Conservation (phyloP, 2,888 invertebrate species). For the Acleris holmiana region DNA sequence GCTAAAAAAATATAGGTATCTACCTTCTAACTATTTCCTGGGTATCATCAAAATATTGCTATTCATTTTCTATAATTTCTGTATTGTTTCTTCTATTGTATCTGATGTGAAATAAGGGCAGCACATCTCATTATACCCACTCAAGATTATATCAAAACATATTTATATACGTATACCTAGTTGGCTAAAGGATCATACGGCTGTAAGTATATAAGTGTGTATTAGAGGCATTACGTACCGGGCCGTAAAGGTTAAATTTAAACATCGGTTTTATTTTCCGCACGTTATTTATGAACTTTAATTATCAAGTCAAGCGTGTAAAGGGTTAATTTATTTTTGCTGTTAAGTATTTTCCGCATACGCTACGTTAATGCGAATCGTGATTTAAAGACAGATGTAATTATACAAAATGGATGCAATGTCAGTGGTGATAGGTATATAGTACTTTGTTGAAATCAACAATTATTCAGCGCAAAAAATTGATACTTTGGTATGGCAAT, state of each 20-base stretch:
- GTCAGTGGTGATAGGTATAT: constrained; percentile 3
- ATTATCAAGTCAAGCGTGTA: constrained; percentile 46
- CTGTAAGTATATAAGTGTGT: neutral
- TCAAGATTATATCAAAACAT: no score
- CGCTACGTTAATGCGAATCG: constrained; percentile 32
- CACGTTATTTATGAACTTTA: constrained; percentile 46
- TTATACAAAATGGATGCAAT: constrained; percentile 29
- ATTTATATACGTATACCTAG: no score
- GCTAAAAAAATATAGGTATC: no score
- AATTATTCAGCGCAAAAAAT: no score
- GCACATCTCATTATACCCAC: no score
- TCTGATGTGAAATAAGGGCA: no score
- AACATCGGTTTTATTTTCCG: constrained; percentile 47
- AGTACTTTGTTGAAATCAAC: neutral
- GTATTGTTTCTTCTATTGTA: no score
- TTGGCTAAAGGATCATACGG: neutral
- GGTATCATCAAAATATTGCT: no score
- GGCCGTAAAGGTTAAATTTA: constrained; percentile 49
- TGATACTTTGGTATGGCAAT: neutral
- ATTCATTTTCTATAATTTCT: no score
- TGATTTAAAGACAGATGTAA: constrained; percentile 27
- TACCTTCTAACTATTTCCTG: no score
- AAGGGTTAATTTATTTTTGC: constrained; percentile 36
- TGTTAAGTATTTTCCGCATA: constrained; percentile 28
- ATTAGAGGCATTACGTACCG: constrained; percentile 34